Base-by-base conservation (phyloP, 2,113 vertebrate species). In the Meleagris gallopavo region DNA sequence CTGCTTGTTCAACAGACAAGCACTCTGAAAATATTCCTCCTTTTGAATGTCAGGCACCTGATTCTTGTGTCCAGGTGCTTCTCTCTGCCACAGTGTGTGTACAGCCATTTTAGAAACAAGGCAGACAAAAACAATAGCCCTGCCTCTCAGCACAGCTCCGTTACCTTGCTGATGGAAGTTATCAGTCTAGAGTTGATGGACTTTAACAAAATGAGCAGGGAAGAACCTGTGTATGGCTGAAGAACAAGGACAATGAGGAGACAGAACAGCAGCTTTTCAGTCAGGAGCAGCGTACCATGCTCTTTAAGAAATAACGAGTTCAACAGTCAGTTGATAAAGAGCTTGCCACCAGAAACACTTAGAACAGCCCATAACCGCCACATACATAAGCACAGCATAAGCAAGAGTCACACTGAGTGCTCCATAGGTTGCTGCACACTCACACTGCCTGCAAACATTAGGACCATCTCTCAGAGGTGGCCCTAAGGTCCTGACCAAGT, bases 131-230 rank as follows among this genome's bases (percentile, higher is more conserved):
- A 3, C 84, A 96, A 83, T 2, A 5, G 82, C 10, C 5, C 43
- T 88, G 85, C 77, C 93, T 91, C 14, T 66, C 45, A 88, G 15
- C 50, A 91, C 38, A 88, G 65, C 77, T 95, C 88, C 18, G 2
- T 57, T 52, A 92, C 89, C 74, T 83, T 70, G 85, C 72, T 71
- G 94, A 95, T 86, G 81, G 93, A 96, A 97, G 62, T 90, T 91
- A 96, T 92, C 97, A 96, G 76, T 97, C 85, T 88, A 77, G 86
- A 66, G 13, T 12, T 73, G 95, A 97, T 97, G 93, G 97, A 93
- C 92, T 97, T 96, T 52, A 96, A 96, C 95, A 96, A 96, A 97
- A 98, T 45, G 36, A 94, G 11, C 71, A 92, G 83, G 91, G 93
- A 93, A 97, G 88, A 91, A 97, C 60, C 50, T 34, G 11, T 92